Conservation (phyloP, 1,140 invertebrate genomes). For the Anthonomus grandis region DNA sequence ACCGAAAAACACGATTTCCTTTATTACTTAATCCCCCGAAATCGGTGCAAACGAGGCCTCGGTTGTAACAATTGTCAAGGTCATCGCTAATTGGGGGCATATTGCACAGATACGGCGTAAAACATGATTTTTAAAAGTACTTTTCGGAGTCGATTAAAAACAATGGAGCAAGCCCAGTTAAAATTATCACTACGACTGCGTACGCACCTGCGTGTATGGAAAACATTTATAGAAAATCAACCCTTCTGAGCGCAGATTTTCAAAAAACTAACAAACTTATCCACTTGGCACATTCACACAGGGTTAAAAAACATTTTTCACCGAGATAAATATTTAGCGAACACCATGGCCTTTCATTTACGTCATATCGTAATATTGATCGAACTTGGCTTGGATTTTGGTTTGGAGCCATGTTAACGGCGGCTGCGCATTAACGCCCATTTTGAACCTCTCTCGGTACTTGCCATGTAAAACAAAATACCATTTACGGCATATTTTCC, state of each 20-base stretch:
- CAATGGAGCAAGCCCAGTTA: constrained; percentile 75
- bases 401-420: constrained; percentile 45
- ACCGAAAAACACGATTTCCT: constrained; percentile 5
- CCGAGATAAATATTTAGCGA: constrained; percentile 38
- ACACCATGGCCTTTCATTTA: constrained; percentile 44
- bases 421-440: constrained; percentile 46
- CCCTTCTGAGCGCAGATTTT: constrained; percentile 40
- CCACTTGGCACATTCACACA: constrained; percentile 34
- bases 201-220: constrained; percentile 82
- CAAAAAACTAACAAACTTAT: constrained; percentile 33
- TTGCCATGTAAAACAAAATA: too few species aligned
- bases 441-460: not conserved
- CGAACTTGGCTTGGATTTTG: constrained; percentile 46
- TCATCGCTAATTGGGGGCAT: constrained; percentile 1
- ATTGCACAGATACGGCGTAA: constrained; percentile 1
- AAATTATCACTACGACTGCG: constrained; percentile 79
- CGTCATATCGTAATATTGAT: constrained; percentile 50
- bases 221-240: constrained; percentile 48
- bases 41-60: too few species aligned
- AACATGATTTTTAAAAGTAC: constrained; percentile 33
- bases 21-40: too few species aligned
- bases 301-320: constrained; percentile 29
- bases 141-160: constrained; percentile 25
- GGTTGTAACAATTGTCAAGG: too few species aligned
- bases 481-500: too few species aligned